A percentile compares a stretch with the other conserved stretches of the same genome.
phyloP scores from a whole-genome alignment of 53 echinoderm and acorn worm species.

The Antedon mediterranea region DNA sequence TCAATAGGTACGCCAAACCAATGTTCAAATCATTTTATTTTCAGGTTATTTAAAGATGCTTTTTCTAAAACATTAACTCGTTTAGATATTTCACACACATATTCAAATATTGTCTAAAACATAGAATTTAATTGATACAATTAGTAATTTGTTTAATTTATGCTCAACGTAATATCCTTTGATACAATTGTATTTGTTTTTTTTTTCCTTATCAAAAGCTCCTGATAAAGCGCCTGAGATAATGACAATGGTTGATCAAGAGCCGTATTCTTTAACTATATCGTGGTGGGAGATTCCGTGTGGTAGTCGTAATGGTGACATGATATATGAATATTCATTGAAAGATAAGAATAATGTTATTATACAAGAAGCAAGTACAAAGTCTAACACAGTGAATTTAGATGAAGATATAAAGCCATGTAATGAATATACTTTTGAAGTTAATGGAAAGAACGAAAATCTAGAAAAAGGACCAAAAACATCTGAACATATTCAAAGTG shows the following conservation, averaged over 20 bases:
- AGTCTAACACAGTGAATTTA: neutral
- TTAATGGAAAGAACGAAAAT: neutral
- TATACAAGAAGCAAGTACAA: neutral
- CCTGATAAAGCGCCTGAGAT: neutral
- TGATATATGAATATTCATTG: neutral
- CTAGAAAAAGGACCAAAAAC: neutral
- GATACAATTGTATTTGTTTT: no score
- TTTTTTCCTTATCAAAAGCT: neutral
- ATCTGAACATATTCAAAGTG: neutral
- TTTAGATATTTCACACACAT: no score
- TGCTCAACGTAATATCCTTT: neutral
- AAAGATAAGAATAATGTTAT: neutral
- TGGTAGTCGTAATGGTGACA: slow-evolving; percentile 9
- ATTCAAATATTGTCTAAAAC: no score
- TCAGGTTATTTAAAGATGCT: neutral
- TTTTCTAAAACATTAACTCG: no score
- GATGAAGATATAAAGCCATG: neutral
- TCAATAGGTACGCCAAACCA: neutral
- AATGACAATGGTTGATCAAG: neutral
- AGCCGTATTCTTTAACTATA: neutral
- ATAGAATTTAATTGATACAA: neutral
- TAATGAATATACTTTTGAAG: neutral
- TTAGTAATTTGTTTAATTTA: neutral
- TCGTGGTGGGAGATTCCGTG: slow-evolving; percentile 7
- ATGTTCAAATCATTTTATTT: neutral